A percentile compares a stretch with the other conserved stretches of the same genome.
phyloP scores from a whole-genome alignment of 2,113 vertebrate species.

The Percina caprodes region DNA sequence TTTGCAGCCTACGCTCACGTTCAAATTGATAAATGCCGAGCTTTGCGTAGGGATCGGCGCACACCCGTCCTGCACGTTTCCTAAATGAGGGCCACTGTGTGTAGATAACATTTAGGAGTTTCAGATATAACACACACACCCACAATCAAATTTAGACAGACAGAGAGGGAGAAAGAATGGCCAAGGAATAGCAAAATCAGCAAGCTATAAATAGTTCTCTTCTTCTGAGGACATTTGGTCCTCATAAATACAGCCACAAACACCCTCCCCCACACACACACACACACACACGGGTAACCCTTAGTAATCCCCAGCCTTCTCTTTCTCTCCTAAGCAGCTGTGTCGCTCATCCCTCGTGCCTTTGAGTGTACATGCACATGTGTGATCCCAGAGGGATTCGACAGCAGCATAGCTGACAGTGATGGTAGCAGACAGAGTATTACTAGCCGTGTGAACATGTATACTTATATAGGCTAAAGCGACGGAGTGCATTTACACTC shows the following conservation, averaged over 20 bases:
- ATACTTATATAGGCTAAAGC: slow-evolving; percentile 15
- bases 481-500: slow-evolving; percentile 3
- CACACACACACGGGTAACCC: slow-evolving; percentile 34
- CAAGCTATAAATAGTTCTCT: neutral
- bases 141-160: neutral
- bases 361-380: slow-evolving; percentile 17
- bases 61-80: too few relatives aligned
- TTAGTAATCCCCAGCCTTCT: slow-evolving; percentile 45
- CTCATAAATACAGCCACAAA: slow-evolving; percentile 5
- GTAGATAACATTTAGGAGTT: neutral
- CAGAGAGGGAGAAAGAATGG: neutral
- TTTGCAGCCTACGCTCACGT: too few relatives aligned
- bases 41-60: too few relatives aligned
- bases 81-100: too few relatives aligned
- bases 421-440: slow-evolving; percentile 59
- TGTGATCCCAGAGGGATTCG: slow-evolving; percentile 36
- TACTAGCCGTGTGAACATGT: neutral
- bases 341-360: slow-evolving; percentile 39
- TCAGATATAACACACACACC: neutral
- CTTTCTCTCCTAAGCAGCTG: slow-evolving; percentile 44
- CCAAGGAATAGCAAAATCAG: neutral
- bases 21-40: too few relatives aligned
- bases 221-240: slow-evolving; percentile 10
- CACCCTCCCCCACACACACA: neutral
- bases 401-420: slow-evolving; percentile 31